Percentiles rank a stretch among this genome's conserved stretches.
These are phyloP conservation scores for Gymnoscopelus braueri DNA, from an alignment of 2,797 vertebrate species.

Conservation along the genomic window DNA sequence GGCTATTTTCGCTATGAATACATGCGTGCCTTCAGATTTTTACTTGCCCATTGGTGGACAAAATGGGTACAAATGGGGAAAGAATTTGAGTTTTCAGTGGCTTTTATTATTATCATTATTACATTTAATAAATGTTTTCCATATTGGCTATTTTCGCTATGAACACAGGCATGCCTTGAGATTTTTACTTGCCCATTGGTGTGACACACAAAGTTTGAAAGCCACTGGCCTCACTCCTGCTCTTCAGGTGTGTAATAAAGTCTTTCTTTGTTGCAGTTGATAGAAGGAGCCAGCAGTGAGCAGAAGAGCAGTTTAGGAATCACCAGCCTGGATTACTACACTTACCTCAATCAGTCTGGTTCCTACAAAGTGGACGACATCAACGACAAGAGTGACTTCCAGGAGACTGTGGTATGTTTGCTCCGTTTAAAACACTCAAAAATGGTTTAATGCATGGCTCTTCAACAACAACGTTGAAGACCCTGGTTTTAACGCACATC, in stretches of 20 bases:
- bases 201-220: no score
- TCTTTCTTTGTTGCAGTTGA: slow-evolving; percentile 80
- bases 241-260: slow-evolving; percentile 4
- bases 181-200: no score
- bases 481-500: no score
- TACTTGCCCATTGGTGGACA: background rate
- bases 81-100: background rate
- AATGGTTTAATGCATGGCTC: no score
- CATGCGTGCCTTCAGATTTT: no score
- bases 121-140: no score
- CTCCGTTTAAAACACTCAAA: background rate
- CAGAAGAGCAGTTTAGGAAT: slow-evolving; percentile 93
- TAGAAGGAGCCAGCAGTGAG: slow-evolving; percentile 92
- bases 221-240: no score
- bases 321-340: slow-evolving; percentile 95
- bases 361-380: slow-evolving; percentile 99
- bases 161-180: no score
- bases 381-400: slow-evolving; percentile 93
- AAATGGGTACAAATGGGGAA: background rate
- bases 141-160: no score
- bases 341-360: slow-evolving; percentile 95
- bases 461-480: no score
- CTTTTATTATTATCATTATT: no score
- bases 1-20: no score
- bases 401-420: slow-evolving; percentile 90